Percentiles rank a stretch among this genome's conserved stretches.
Conservation (phyloP, 2,113 vertebrate genomes). For the Dipodomys spectabilis region DNA sequence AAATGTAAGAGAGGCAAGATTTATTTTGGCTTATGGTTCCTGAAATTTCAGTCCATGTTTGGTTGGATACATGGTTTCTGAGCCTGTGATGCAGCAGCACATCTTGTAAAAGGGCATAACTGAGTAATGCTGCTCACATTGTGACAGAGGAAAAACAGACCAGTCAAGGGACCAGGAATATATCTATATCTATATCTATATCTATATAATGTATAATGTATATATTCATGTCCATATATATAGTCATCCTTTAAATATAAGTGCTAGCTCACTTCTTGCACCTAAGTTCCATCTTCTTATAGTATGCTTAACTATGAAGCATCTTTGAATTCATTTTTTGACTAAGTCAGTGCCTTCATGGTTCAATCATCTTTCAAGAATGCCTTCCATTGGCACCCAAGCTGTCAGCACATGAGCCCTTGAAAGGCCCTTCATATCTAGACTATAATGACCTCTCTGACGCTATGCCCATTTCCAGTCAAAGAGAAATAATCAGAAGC, state of each 20-base stretch:
- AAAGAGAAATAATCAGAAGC: neutral
- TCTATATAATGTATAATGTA: no score
- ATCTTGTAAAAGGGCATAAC: neutral
- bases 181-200: no score
- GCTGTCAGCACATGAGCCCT: neutral
- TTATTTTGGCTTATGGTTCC: neutral
- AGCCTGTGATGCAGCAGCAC: neutral
- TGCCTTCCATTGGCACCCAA: no score
- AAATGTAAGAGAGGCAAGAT: neutral
- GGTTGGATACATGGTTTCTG: neutral
- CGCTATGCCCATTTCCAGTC: neutral
- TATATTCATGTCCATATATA: no score
- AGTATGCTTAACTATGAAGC: no score
- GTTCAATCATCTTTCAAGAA: neutral
- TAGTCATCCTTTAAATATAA: no score
- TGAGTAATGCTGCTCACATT: no score
- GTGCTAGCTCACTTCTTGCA: no score
- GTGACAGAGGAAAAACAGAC: neutral
- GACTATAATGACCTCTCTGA: neutral
- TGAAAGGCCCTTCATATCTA: neutral
- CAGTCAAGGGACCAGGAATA: neutral
- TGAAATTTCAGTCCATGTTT: neutral
- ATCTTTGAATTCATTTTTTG: neutral
- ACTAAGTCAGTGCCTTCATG: neutral
- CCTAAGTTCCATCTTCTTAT: neutral